Evolutionary conservation across 2,113 vertebrate genomes (phyloP).

Genomic region (Ochotona princeps): DNA sequence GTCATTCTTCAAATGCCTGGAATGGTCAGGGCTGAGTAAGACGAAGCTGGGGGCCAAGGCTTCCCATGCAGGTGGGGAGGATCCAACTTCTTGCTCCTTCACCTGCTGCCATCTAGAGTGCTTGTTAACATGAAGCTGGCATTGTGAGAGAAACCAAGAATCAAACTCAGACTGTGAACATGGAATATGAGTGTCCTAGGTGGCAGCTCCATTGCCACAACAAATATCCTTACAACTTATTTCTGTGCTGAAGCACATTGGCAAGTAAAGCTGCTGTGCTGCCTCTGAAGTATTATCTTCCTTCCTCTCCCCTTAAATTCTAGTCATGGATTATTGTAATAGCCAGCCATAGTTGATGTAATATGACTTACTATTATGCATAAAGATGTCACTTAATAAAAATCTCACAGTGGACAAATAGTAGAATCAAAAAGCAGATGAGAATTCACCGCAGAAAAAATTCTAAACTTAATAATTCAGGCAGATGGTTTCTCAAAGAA

Average conservation of each 20-base stretch:
- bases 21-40: too few species aligned
- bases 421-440: neutral
- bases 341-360: neutral
- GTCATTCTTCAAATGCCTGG: too few species aligned
- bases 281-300: neutral
- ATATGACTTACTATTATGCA: neutral
- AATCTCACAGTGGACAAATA: neutral
- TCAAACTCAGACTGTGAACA: too few species aligned
- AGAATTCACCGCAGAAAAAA: neutral
- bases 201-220: too few species aligned
- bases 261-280: neutral
- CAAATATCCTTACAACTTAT: too few species aligned
- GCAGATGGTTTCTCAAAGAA: neutral
- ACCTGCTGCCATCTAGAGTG: too few species aligned
- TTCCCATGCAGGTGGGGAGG: too few species aligned
- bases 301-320: neutral
- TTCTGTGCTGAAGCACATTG: neutral
- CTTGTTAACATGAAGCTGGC: too few species aligned
- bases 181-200: too few species aligned
- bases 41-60: too few species aligned
- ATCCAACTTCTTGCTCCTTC: too few species aligned
- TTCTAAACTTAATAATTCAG: slow-evolving; percentile 2
- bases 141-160: too few species aligned
- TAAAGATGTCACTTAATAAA: slow-evolving; percentile 9
- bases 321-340: neutral